Base-by-base conservation (phyloP, 2,888 invertebrate species). In the Microplitis manilae region DNA sequence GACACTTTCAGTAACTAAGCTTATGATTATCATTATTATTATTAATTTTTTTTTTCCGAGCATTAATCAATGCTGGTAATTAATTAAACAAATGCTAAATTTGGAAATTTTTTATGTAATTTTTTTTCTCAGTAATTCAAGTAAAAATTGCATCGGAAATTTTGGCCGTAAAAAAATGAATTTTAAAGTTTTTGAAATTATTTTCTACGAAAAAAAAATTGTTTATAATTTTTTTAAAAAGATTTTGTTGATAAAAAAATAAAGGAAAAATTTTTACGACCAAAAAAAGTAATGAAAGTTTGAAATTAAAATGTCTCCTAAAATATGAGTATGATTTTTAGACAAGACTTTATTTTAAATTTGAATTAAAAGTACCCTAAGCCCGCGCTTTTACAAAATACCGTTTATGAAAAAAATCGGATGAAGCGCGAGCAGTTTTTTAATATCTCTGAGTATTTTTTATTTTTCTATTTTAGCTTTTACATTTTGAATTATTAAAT, bases 1-100 rank as follows among this genome's bases (percentile, higher is more conserved):
- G 50, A 50, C 50, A 50, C 50, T 50, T 50, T 50, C 50, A 50
- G 50, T 50, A 50, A 50, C 50, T 50, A 50, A 50, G 50, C 50
- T 50, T 50, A 50, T 50, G 50, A 50, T 69, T 77, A 9, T 73
- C 67, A n/a, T 69, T 30, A 30, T 30, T 30, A 30, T 30, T 30
- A 20, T 30, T 30, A 4, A 68, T 50, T 39, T 64, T 72, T 77
- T 70, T 67, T 73, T 77, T 9, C 50, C 9, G 13, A 13, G 4
- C 50, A 50, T 9, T 50, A 50, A 8, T 50, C 50, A 50, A 50
- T 50, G 9, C 8, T 13, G 13, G 13, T 50, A 50, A 50, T 50
- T 50, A 50, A 50, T 5, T 9, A 1, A 9, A 41, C 41, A 2
- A 41, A 41, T 6, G 13, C 9, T 50, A 8, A 13, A 50, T 5